Evolutionary conservation across 2,113 vertebrate genomes (phyloP), one percentile per base, ranked within the genome.

Genomic region (Psephotus haematonotus): DNA sequence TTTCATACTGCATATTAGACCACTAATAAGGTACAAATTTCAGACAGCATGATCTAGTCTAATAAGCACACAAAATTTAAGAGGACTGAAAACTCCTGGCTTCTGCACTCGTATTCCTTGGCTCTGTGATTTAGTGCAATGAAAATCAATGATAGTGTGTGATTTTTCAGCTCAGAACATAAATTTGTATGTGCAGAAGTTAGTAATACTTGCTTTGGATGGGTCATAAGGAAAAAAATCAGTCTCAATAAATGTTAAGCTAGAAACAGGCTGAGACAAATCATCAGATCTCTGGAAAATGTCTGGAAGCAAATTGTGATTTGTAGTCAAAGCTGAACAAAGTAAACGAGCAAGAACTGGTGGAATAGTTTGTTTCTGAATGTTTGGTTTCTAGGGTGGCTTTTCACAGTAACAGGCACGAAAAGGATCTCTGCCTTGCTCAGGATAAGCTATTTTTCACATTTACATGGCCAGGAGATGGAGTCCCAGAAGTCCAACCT

Each of bases 1-100:
- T 97, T 97, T 84, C 91, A 93, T 95, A 86, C 29, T 64, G 72
- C 55, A 39, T 84, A 88, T 74, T 68, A 88, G 76, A 94, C 92
- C 88, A 88, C 91, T 91, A 92, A 94, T 68, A 68, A 74, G 74
- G 50, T 39, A 94, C 50, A 88, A 70, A 81, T 75, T 94, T 90
- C 68, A 92, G 71, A 92, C 15, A 75, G 8, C 27, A 41, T 41
- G 53, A 90, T 90, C 76, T 59, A 86, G 33, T 78, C 55, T 92
- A 88, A 64, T 67, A 92, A 88, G 37, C 46, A 43, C 19, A 49
- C 10, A 46, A 53, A 83, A 13, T 59, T 77, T 81, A 59, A 79
- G 63, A 70, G 60, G 68, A 75, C 33, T 43, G 64, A 88, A 90
- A 53, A 1, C 12, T 43, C 37, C 22, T 37, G 28, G 28, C 52